phyloP scores from a whole-genome alignment of 2,888 invertebrate genomes.

The Cylloceria caligata region DNA sequence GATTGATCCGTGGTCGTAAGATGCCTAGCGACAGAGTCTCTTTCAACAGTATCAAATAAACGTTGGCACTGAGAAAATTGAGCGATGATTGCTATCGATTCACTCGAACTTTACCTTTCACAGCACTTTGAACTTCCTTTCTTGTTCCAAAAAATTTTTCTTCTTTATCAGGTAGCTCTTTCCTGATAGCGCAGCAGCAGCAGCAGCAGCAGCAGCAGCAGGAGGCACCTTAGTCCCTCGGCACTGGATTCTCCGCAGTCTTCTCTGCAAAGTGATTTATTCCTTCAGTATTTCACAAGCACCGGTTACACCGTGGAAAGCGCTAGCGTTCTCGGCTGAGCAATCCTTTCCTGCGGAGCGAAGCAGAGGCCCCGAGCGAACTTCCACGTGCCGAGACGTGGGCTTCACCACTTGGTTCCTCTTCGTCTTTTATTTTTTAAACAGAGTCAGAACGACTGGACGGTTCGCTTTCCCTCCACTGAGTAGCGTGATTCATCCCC shows the following conservation, averaged over 20 bases:
- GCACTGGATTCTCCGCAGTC: conserved; percentile 49
- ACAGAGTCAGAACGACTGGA: conserved; percentile 39
- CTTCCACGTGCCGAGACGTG: conserved; percentile 41
- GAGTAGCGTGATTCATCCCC: conserved; percentile 58
- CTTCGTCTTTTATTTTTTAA: conserved; percentile 34
- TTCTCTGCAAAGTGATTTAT: conserved; percentile 64
- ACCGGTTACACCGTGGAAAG: conserved; percentile 62
- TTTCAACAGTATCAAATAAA: conserved; percentile 15
- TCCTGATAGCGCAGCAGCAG: conserved; percentile 5
- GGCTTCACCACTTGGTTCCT: conserved; percentile 7
- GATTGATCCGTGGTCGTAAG: not conserved
- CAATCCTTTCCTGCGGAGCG: conserved; percentile 62
- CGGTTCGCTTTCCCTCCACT: conserved; percentile 40
- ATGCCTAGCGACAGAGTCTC: not conserved
- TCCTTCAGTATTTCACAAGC: conserved; percentile 64
- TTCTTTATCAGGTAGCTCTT: conserved; percentile 60
- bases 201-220: not conserved
- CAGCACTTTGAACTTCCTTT: conserved; percentile 51
- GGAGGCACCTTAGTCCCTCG: conserved; percentile 12
- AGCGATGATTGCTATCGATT: conserved; percentile 56
- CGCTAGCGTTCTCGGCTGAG: conserved; percentile 56
- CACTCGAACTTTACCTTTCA: conserved; percentile 56
- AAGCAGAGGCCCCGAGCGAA: conserved; percentile 47
- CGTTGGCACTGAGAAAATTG: conserved; percentile 28
- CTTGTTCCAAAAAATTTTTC: conserved; percentile 60